Percentiles rank a stretch among this genome's conserved stretches.
phyloP scores from a whole-genome alignment of 2,797 vertebrate species.

The Lutjanus campechanus region DNA sequence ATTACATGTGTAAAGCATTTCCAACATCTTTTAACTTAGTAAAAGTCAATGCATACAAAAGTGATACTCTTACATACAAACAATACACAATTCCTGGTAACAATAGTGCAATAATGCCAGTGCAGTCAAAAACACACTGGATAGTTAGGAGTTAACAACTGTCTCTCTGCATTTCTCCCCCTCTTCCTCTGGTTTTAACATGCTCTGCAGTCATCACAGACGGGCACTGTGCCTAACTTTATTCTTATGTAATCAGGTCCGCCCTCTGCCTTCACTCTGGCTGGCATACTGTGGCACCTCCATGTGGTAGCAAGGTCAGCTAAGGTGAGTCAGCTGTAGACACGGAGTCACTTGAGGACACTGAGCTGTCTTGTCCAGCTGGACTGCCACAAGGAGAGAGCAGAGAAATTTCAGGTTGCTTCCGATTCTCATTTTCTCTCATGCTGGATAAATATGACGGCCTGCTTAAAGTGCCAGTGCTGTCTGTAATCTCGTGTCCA shows the following conservation, averaged over 20 bases:
- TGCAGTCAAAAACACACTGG: slow-evolving; percentile 32
- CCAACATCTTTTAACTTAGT: slow-evolving; percentile 37
- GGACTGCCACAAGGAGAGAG: slow-evolving; percentile 57
- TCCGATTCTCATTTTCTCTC: slow-evolving; percentile 35
- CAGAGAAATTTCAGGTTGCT: slow-evolving; percentile 35
- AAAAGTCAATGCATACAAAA: slow-evolving; percentile 13
- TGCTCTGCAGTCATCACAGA: slow-evolving; percentile 50
- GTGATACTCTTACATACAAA: slow-evolving; percentile 26
- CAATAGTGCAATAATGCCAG: slow-evolving; percentile 57
- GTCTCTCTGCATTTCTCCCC: slow-evolving; percentile 50
- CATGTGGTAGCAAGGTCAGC: slow-evolving; percentile 58
- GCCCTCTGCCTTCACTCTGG: slow-evolving; percentile 44
- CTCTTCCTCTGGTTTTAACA: slow-evolving; percentile 58
- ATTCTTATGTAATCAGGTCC: slow-evolving; percentile 66
- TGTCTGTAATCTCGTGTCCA: slow-evolving; percentile 28
- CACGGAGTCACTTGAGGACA: slow-evolving; percentile 70
- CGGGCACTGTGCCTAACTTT: slow-evolving; percentile 53
- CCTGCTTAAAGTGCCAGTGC: slow-evolving; percentile 54
- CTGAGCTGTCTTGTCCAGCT: slow-evolving; percentile 83
- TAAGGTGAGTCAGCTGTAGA: slow-evolving; percentile 62
- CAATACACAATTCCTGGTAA: slow-evolving; percentile 25
- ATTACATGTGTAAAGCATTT: slow-evolving; percentile 39
- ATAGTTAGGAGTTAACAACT: slow-evolving; percentile 47
- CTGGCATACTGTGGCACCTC: slow-evolving; percentile 72
- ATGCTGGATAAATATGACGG: slow-evolving; percentile 39